Base-by-base conservation (phyloP, 2,797 vertebrate genomes). In the Lacerta viridis region DNA sequence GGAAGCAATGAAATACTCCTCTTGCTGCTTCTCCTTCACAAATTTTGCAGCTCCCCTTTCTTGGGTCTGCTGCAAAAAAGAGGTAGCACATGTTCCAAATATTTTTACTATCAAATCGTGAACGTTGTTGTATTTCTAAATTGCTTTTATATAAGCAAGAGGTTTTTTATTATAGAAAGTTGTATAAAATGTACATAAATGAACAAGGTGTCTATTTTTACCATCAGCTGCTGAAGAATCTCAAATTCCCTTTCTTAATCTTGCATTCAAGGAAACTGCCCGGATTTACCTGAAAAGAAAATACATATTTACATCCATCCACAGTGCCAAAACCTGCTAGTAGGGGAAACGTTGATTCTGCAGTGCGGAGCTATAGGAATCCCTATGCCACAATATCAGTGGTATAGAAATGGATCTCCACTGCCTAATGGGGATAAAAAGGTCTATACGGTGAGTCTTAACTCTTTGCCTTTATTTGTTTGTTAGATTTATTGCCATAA, bases 371-470 rank as follows among this genome's bases (percentile, higher is more conserved):
- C 98, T 27, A 93, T 98, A 75, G 98, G 98, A 66, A 98, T 97
- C 84, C 98, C 98, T 0, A 91, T 98, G 78, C 99, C 99, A 71
- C 96, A 93, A 29, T 99, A 99, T 95, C 98, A 98, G 74, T 99
- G 99, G 99, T 98, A 98, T 95, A 97, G 95, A 92, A 98, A 99
- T n/a, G 98, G 98, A 72, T 94, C 94, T 66, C 98, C 97, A 0
- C 64, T 99, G 91, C 94, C 94, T 27, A 97, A 97, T 7, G 98
- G 97, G 68, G 98, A 95, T 13, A 98, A 97, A 93, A 98, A 98
- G 84, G 95, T 97, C 69, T 97, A 98, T 81, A 95, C n/a, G 91
- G 99, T 99, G 96, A 96, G 97, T 87, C 39, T 64, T 33, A 4
- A 15, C 18, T 77, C 64, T 5, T 29, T 39, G 17, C 18, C 72